Percentiles rank a stretch among this genome's conserved stretches.
phyloP scores from a whole-genome alignment of 2,797 vertebrate genomes.

The Cetoscarus ocellatus region DNA sequence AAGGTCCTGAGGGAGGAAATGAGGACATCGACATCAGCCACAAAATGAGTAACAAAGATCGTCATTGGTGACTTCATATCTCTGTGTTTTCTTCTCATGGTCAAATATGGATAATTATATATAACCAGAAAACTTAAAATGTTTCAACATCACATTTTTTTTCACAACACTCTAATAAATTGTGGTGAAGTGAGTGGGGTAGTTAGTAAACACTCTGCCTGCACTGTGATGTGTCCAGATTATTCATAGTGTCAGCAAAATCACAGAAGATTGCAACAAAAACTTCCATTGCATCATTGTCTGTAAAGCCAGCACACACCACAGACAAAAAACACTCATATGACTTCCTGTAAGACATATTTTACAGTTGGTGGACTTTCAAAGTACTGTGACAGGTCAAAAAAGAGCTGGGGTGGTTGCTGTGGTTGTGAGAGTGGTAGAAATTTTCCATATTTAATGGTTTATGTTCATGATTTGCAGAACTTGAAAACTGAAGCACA shows the following conservation, averaged over 20 bases:
- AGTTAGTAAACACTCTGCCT: neutral
- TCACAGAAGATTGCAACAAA: neutral
- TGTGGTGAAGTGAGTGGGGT: neutral
- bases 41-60: conserved; percentile 5
- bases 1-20: conserved; percentile 75
- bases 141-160: neutral
- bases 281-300: neutral
- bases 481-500: too few relatives aligned
- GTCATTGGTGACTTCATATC: conserved; percentile 33
- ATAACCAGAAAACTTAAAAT: neutral
- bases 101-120: neutral
- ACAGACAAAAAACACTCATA: neutral
- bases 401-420: too few relatives aligned
- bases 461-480: too few relatives aligned
- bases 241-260: neutral
- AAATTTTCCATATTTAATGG: too few relatives aligned
- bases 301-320: neutral
- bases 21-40: conserved; percentile 1
- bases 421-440: too few relatives aligned
- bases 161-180: neutral
- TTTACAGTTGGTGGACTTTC: too few relatives aligned
- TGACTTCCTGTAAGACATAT: too few relatives aligned
- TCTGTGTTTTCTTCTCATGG: neutral
- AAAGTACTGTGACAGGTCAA: too few relatives aligned
- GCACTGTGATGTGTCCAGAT: neutral